A percentile compares a stretch with the other conserved stretches of the same genome.
Evolutionary conservation across 2,888 invertebrate genomes (phyloP).

Genomic region (Pammene aurita): DNA sequence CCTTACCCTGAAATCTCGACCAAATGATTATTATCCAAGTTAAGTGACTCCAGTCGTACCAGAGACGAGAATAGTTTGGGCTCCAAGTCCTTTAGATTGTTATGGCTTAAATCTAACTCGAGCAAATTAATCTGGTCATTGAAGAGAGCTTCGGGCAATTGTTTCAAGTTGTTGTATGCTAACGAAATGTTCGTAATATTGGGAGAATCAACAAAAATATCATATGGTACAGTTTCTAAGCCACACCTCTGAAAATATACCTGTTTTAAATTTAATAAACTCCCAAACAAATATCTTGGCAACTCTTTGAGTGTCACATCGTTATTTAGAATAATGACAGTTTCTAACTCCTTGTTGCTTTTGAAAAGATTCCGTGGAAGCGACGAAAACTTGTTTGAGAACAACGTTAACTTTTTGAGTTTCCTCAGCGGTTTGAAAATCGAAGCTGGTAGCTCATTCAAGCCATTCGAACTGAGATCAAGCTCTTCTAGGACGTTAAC

Average conservation of each 20-base stretch:
- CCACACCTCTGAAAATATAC: constrained; percentile 84
- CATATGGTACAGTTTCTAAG: constrained; percentile 82
- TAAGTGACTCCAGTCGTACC: constrained; percentile 81
- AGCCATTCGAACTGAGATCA: constrained; percentile 86
- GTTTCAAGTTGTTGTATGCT: constrained; percentile 80
- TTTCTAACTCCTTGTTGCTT: constrained; percentile 79
- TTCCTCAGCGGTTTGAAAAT: constrained; percentile 85
- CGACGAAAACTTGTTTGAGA: constrained; percentile 85
- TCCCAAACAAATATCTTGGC: constrained; percentile 84
- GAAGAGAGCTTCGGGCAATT: constrained; percentile 85
- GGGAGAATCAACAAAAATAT: constrained; percentile 85
- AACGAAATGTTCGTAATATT: constrained; percentile 85
- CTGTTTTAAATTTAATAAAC: constrained; percentile 81
- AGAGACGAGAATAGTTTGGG: constrained; percentile 83
- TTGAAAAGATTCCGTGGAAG: constrained; percentile 84
- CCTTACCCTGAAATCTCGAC: constrained; percentile 83
- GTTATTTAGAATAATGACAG: constrained; percentile 83
- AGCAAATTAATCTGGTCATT: constrained; percentile 84
- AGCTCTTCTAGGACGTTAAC: constrained; percentile 85
- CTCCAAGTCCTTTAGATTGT: constrained; percentile 84
- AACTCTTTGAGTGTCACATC: constrained; percentile 82
- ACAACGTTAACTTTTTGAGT: constrained; percentile 85
- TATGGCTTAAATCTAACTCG: constrained; percentile 86
- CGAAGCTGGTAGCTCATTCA: constrained; percentile 84
- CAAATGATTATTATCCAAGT: constrained; percentile 86